A percentile compares a stretch with the other conserved stretches of the same genome.
Evolutionary conservation across 2,797 vertebrate species (phyloP).

Genomic region (Prunella strophiata): DNA sequence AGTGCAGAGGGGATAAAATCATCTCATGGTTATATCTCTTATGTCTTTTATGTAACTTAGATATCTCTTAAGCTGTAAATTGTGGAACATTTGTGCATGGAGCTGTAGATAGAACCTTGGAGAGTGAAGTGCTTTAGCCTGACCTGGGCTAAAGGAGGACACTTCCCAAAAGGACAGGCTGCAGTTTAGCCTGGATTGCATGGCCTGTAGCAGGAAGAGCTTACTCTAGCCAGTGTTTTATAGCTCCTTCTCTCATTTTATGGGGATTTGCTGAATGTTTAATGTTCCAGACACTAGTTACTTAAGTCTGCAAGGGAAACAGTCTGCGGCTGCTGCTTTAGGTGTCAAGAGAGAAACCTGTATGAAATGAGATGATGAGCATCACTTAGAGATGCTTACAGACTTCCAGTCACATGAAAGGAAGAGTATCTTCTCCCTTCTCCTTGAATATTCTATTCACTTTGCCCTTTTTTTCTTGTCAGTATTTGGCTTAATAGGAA

Average conservation of each 20-base stretch:
- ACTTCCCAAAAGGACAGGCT: neutral
- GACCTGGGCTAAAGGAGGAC: neutral
- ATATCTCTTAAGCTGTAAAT: neutral
- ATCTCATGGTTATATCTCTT: conserved; percentile 20
- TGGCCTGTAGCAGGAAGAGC: neutral
- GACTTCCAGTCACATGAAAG: neutral
- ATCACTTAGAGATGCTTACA: neutral
- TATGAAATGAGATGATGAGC: neutral
- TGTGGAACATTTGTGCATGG: neutral
- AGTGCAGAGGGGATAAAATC: conserved; percentile 42
- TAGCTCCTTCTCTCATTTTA: neutral
- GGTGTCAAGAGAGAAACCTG: neutral
- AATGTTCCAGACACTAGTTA: neutral
- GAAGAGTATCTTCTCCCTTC: neutral
- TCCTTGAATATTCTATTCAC: neutral
- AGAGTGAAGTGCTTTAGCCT: neutral
- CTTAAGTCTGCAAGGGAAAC: neutral
- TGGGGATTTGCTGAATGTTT: neutral
- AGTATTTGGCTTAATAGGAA: neutral
- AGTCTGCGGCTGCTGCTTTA: neutral
- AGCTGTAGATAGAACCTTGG: neutral
- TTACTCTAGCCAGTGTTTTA: neutral
- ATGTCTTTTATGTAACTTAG: conserved; percentile 15
- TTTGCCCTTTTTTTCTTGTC: neutral
- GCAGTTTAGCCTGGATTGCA: neutral